phyloP scores from a whole-genome alignment of 2,797 vertebrate genomes.

The Setipinna tenuifilis region DNA sequence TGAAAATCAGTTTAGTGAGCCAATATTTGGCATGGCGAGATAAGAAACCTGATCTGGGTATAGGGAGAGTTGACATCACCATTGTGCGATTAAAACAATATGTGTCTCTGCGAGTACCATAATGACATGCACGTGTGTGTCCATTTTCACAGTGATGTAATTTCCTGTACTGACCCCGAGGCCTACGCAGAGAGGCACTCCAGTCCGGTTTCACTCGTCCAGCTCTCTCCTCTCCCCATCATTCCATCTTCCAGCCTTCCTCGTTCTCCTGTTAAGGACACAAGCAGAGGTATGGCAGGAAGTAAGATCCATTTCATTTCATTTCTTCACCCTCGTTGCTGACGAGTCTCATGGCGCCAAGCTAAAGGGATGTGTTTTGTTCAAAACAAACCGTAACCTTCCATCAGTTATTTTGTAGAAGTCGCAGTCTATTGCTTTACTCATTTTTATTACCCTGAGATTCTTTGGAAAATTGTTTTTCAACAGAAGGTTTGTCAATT shows the following conservation, averaged over 20 bases:
- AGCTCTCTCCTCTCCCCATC: slow-evolving; percentile 24
- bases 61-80: not conserved
- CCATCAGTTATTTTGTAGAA: not conserved
- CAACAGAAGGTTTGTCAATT: not conserved
- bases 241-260: slow-evolving; percentile 26
- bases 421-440: not conserved
- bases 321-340: not conserved
- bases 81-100: slow-evolving; percentile 40
- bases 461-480: not conserved
- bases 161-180: slow-evolving; percentile 42
- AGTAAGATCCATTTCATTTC: not conserved
- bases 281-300: slow-evolving; percentile 9
- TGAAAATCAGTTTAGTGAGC: not conserved
- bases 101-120: slow-evolving; percentile 31
- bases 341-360: not conserved
- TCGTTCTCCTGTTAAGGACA: not conserved
- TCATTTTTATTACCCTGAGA: not conserved
- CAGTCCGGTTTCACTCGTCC: slow-evolving; percentile 44
- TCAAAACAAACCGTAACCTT: not conserved
- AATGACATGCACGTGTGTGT: slow-evolving; percentile 22
- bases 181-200: slow-evolving; percentile 38
- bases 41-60: slow-evolving; percentile 11
- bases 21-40: slow-evolving; percentile 13
- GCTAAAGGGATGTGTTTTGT: not conserved
- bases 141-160: slow-evolving; percentile 45